Evolutionary conservation across 2,113 vertebrate genomes (phyloP).

Genomic region (Erinaceus europaeus): DNA sequence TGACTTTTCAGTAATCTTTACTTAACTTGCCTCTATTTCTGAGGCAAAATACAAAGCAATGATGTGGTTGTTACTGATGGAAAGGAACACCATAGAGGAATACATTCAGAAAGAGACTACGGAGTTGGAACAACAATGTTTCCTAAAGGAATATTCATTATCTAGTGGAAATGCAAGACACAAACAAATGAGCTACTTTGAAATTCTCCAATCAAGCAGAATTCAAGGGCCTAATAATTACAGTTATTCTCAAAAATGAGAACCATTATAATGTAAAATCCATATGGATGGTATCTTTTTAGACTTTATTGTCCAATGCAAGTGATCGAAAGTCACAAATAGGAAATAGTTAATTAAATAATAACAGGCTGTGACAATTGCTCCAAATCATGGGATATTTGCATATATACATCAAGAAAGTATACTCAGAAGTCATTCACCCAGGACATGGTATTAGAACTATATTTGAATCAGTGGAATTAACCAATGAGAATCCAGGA

Average conservation of each 20-base stretch:
- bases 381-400: not conserved
- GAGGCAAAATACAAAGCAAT: not conserved
- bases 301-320: not conserved
- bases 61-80: rapidly evolving
- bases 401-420: not conserved
- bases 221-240: not conserved
- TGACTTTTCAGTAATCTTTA: not conserved
- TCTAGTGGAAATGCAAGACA: not conserved
- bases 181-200: not conserved
- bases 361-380: not conserved
- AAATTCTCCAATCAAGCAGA: not conserved
- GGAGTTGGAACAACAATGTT: not conserved
- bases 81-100: not conserved
- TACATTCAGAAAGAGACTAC: not conserved
- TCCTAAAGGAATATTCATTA: not conserved
- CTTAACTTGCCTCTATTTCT: not conserved
- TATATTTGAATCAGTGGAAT: not conserved
- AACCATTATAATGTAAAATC: not conserved
- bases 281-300: not conserved
- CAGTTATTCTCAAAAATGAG: not conserved
- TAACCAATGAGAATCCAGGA: not conserved
- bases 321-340: not conserved
- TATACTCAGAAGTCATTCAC: not conserved
- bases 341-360: not conserved
- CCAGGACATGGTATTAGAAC: not conserved